These are phyloP conservation scores for Prunella strophiata DNA, from an alignment of 2,797 vertebrate species.

Conservation along the genomic window DNA sequence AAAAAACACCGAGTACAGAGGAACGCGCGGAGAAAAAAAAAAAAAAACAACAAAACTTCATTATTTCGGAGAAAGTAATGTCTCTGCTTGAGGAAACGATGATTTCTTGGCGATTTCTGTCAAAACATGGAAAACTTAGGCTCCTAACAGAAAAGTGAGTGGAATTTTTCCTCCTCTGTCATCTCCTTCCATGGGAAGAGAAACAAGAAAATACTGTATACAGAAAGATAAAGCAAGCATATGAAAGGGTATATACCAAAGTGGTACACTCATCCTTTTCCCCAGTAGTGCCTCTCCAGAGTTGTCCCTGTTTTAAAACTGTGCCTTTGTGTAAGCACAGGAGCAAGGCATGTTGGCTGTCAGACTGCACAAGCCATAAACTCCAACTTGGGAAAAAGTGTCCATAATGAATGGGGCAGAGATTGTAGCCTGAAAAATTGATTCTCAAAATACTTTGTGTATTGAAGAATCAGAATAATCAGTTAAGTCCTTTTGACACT, in stretches of 20 bases:
- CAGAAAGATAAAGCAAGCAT: background rate
- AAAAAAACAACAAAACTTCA: background rate
- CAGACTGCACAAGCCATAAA: background rate
- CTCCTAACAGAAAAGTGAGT: background rate
- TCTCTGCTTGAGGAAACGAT: background rate
- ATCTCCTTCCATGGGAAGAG: slow-evolving; percentile 46
- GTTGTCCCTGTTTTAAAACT: background rate
- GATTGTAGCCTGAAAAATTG: background rate
- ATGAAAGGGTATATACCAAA: background rate
- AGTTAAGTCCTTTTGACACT: background rate
- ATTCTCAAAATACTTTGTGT: background rate
- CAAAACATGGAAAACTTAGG: background rate
- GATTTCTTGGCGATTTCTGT: background rate
- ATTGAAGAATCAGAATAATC: background rate
- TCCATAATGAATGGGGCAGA: background rate
- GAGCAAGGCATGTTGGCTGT: background rate
- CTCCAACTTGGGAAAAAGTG: background rate
- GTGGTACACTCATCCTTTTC: background rate
- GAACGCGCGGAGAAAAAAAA: background rate
- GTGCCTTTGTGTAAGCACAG: background rate
- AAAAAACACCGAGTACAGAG: background rate
- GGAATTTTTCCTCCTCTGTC: background rate
- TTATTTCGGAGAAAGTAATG: background rate
- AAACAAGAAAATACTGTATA: slow-evolving; percentile 9
- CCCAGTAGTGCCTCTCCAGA: background rate